Percentiles rank a stretch among this genome's conserved stretches.
Evolutionary conservation across 2,888 invertebrate species (phyloP).

Genomic region (Eumacrocentrus americanus): DNA sequence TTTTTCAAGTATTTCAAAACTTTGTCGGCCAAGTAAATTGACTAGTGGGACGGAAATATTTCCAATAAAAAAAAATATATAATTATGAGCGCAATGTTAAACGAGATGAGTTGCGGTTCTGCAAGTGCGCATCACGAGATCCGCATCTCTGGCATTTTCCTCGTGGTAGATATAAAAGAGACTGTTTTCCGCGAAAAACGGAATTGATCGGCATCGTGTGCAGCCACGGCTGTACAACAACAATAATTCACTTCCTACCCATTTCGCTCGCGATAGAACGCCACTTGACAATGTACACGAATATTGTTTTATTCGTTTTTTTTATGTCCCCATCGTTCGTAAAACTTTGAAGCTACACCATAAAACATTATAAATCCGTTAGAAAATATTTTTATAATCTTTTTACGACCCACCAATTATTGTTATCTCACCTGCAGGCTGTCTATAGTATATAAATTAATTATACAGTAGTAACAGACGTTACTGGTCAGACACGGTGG

Average conservation of each 20-base stretch:
- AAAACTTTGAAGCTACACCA: slow-evolving; percentile 29
- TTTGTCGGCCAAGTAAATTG: too few relatives aligned
- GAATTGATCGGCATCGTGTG: too few relatives aligned
- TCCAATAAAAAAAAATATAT: background rate
- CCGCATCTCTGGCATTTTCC: background rate
- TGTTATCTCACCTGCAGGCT: too few relatives aligned
- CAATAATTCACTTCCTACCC: slow-evolving; percentile 57
- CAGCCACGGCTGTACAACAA: slow-evolving; percentile 32
- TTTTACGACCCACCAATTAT: too few relatives aligned
- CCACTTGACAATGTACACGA: slow-evolving; percentile 49
- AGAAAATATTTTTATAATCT: background rate
- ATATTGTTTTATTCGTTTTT: slow-evolving; percentile 33
- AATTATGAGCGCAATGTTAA: background rate
- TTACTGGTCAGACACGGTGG: slow-evolving; percentile 7
- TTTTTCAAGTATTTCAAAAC: too few relatives aligned
- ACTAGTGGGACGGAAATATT: too few relatives aligned
- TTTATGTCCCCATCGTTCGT: slow-evolving; percentile 36
- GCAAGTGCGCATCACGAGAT: background rate
- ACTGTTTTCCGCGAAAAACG: too few relatives aligned
- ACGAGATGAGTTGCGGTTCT: background rate
- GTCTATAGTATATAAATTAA: too few relatives aligned
- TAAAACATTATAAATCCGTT: background rate
- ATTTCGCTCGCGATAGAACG: slow-evolving; percentile 53
- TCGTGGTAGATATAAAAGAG: slow-evolving; percentile 27
- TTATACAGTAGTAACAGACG: too few relatives aligned